Base-by-base conservation (phyloP, 2,797 vertebrate genomes). In the Sebastes minor region DNA sequence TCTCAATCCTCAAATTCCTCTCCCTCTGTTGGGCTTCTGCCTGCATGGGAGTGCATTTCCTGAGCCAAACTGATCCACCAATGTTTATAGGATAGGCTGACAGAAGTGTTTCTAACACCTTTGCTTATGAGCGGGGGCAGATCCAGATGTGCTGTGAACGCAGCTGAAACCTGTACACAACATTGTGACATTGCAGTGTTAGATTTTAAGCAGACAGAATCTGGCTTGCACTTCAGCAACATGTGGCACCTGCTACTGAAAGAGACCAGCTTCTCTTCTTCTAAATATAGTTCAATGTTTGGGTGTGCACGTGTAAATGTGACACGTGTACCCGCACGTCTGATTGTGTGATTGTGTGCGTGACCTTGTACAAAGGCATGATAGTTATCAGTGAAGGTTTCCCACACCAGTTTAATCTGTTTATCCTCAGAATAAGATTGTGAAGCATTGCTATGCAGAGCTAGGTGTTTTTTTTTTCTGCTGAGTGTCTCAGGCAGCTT, bases 141-240 rank as follows among this genome's bases (percentile, higher is more conserved):
- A 86, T 85, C 88, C 95, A 96, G 94, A 94, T 96, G 93, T 94
- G 93, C 92, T 93, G 94, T 83, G 92, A 94, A 92, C 57, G 62
- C 81, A 78, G 64, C 72, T 83, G 57, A 70, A 74, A 84, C 76
- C 63, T 70, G 35, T 53, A 28, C 23, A 59, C 77, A 69, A 46
- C 68, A 65, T 84, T 83, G 71, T 76, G 71, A 71, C 57, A 63
- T 66, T 65, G 81, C 9, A n/a, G 81, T 8, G 13, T 79, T 64
- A 27, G 35, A 53, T 80, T 78, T 85, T 33, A 74, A 78, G 65
- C 33, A 71, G 78, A 73, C 59, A 30, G 22, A 77, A 77, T 76
- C 76, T 18, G 16, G 33, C 70, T 78, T 18, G 28, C 42, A 79
- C 32, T 32, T 71, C 42, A 80, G 75, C 69, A 78, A 82, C 63